Conservation (phyloP, 2,888 invertebrate species). For the Pecten maximus region DNA sequence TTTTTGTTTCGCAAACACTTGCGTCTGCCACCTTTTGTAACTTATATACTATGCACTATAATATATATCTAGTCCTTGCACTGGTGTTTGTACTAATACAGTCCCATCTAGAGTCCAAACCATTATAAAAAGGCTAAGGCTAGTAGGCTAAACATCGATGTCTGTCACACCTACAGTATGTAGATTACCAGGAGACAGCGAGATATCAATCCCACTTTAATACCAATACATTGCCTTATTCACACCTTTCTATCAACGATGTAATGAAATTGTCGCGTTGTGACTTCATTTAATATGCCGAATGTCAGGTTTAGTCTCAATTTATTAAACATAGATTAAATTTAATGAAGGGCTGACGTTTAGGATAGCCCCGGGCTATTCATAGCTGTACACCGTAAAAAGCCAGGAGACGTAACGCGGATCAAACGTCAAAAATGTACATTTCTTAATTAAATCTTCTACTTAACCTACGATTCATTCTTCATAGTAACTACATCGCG, state of each 20-base stretch:
- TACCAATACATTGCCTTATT: background rate
- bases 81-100: background rate
- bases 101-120: background rate
- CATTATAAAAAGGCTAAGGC: background rate
- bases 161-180: background rate
- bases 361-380: background rate
- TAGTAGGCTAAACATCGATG: background rate
- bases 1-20: too few species aligned
- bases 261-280: constrained; percentile 12
- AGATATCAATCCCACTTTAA: background rate
- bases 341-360: background rate
- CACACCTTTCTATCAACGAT: background rate
- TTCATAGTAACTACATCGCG: background rate
- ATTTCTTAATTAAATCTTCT: background rate
- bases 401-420: background rate
- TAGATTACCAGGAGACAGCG: background rate
- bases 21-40: too few species aligned
- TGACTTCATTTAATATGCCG: constrained; percentile 5
- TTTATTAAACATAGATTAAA: constrained; percentile 20
- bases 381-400: background rate
- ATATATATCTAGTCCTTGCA: background rate
- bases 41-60: background rate
- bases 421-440: background rate
- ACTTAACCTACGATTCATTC: background rate
- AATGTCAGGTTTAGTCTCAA: background rate